Evolutionary conservation across 2,888 invertebrate species (phyloP).

Genomic region (Clunio marinus): DNA sequence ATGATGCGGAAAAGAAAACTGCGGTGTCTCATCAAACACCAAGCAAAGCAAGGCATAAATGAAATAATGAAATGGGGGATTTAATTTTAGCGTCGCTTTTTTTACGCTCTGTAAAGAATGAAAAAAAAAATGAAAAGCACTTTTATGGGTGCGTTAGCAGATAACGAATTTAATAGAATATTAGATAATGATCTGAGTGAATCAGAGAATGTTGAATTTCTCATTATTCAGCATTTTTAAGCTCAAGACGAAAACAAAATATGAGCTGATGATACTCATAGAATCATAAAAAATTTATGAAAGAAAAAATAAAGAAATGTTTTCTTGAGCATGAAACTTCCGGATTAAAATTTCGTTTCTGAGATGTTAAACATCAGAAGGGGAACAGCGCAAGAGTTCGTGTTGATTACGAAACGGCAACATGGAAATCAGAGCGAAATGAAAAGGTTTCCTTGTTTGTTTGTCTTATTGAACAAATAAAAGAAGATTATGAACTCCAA

Average conservation of each 20-base stretch:
- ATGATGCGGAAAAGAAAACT: not conserved
- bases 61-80: not conserved
- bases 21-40: constrained; percentile 12
- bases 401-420: constrained; percentile 12
- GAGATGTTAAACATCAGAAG: not conserved
- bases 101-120: constrained; percentile 5
- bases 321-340: constrained; percentile 5
- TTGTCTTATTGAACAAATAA: constrained; percentile 18
- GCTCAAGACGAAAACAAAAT: not conserved
- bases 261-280: not conserved
- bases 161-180: constrained; percentile 25
- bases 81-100: not conserved
- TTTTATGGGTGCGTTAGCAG: constrained; percentile 23
- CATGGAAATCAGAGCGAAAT: not conserved
- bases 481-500: constrained; percentile 13
- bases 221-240: constrained; percentile 19
- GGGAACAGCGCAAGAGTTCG: not conserved
- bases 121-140: not conserved
- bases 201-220: constrained; percentile 8
- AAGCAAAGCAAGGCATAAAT: not conserved
- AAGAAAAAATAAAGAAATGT: constrained; percentile 14
- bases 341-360: constrained; percentile 4
- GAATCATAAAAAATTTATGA: constrained; percentile 2
- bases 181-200: constrained; percentile 22
- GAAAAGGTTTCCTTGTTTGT: not conserved